Evolutionary conservation across 2,797 vertebrate species (phyloP), one percentile per base, ranked within the genome.

Genomic region (Mionectes olivaceus): DNA sequence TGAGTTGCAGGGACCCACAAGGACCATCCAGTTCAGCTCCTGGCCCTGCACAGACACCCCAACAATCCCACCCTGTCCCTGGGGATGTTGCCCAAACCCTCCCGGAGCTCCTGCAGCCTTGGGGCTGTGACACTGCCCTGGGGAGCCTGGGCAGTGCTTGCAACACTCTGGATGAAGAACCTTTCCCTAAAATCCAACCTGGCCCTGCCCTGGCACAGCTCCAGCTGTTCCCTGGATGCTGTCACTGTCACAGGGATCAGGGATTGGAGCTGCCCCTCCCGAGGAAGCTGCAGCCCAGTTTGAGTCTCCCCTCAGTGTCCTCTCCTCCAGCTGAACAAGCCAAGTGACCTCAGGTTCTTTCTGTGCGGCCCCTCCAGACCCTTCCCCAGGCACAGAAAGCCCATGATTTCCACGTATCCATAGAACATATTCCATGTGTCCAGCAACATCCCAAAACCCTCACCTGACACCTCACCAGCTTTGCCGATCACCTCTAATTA

Each of bases 341-440:
- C 59, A n/a, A 87, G 50, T 2, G 8, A 4, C 12, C 53, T 47
- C 60, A 53, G 24, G 21, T 5, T 3, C 28, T 46, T 46, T 30
- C 4, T 0, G 6, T 39, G 52, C 44, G 44, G 16, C n/a, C 52
- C 25, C 25, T 18, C 11, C 60, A 52, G 13, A 11, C 13, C 16
- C 21, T 33, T 6, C 59, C 19, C 19, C 44, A 47, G 21, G 3
- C 6, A 56, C 9, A 68, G n/a, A 55, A 32, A 63, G 8, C 5
- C 37, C 37, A 37, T 37, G 37, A 37, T 37, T 37, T n/a, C 55
- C 18, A 13, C 1, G 8, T 49, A 37, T 37, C 35, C 30, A 27
- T 8, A 23, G 11, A 61, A 71, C 8, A 3, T 2, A 11, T 1
- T 24, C 11, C 17, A n/a, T 1, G 2, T 14, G 10, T 5, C 14